phyloP scores from a whole-genome alignment of 2,888 invertebrate genomes.

The Zootermopsis nevadensis region DNA sequence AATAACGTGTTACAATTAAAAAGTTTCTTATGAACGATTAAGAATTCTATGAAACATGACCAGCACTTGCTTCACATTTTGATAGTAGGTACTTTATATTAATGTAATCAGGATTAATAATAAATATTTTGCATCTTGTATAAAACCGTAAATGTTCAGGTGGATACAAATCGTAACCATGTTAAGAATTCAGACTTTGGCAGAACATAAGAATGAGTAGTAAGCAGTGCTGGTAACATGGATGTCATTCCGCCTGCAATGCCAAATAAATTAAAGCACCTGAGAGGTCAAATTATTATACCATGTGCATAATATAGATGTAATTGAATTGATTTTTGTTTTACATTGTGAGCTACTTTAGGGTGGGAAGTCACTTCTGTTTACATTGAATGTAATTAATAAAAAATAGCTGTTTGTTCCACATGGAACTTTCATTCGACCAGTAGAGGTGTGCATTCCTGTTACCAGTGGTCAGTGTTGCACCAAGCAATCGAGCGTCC shows the following conservation, averaged over 20 bases:
- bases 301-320: not conserved
- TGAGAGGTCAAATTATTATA: not conserved
- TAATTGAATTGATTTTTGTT: not conserved
- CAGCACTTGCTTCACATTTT: no score
- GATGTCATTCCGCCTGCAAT: not conserved
- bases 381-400: no score
- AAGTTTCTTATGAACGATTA: no score
- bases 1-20: no score
- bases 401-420: no score
- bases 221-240: not conserved
- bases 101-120: no score
- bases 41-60: no score
- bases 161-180: not conserved
- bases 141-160: not conserved
- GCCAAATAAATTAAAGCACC: not conserved
- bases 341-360: not conserved
- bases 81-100: no score
- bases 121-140: no score
- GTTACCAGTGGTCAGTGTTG: conserved; percentile 1
- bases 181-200: not conserved
- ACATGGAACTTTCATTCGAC: not conserved
- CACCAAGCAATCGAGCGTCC: not conserved
- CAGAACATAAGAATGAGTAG: not conserved
- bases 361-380: not conserved
- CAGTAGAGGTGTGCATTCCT: not conserved